Base-by-base conservation (phyloP, 2,113 vertebrate species). In the Ceyx margarethae region DNA sequence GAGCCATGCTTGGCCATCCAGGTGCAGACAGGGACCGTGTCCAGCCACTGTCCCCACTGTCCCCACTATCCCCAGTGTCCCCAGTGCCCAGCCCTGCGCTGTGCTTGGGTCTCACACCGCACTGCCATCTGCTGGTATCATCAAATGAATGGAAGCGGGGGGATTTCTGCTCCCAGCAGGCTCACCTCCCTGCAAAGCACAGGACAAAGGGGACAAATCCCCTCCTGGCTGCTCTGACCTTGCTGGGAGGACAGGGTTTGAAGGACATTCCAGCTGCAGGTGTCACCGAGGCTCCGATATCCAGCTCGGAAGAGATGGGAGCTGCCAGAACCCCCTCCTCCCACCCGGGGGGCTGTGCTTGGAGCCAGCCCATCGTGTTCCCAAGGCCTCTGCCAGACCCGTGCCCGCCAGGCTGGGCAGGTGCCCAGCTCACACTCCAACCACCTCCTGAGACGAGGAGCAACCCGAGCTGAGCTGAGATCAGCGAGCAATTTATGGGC, bases 151-250 rank as follows among this genome's bases (percentile, higher is more conserved):
- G 53, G 16, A 26, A 26, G 25, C 0, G 6, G 33, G 3, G 68
- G 68, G 29, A n/a, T 68, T 68, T 17, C 79, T 31, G 64, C 50
- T 57, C 53, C 46, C 1, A 19, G 8, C 2, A 3, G 15, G 74
- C 26, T 67, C 51, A 1, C 2, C 2, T 25, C 31, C 75, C 65
- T 4, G 35, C 25, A 3, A 15, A 66, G 72, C 75, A 65, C 57
- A 2, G 43, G 48, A n/a, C 16, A 31, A 1, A n/a, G 29, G 35
- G 60, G 45, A 74, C 64, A 45, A 57, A 72, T 0, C 11, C 11
- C 19, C 7, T 12, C 48, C 19, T 1, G 20, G 40, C 10, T 0
- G 0, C 1, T 15, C 1, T 20, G 75, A 6, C 81, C 29, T 15
- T 64, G 10, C 48, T 3, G 4, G 13, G 53, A 21, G 62, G 42